A percentile compares a stretch with the other conserved stretches of the same genome.
phyloP scores from a whole-genome alignment of 2,113 vertebrate genomes.

The Sarotherodon lohbergeri region DNA sequence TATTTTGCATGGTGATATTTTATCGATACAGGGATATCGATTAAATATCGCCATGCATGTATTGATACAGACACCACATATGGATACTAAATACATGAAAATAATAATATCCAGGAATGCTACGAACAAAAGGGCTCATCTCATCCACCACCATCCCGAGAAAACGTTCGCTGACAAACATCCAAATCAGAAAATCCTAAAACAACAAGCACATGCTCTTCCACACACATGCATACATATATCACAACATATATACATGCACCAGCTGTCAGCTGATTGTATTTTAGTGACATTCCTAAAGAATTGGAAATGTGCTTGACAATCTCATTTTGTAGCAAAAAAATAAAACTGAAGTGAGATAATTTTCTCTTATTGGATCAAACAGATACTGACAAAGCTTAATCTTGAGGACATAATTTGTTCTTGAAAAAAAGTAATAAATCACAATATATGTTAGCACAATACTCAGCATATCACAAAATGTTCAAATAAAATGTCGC shows the following conservation, averaged over 20 bases:
- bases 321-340: neutral
- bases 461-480: neutral
- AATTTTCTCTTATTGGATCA: neutral
- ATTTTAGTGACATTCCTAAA: neutral
- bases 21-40: neutral
- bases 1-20: neutral
- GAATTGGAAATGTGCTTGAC: neutral
- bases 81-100: neutral
- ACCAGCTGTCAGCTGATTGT: neutral
- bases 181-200: neutral
- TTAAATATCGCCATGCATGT: accelerated
- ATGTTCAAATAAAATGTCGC: no score
- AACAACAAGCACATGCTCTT: accelerated
- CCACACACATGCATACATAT: neutral
- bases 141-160: neutral
- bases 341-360: neutral
- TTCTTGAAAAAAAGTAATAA: accelerated
- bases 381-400: neutral
- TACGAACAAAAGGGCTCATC: neutral
- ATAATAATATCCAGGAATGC: neutral
- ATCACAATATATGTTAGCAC: neutral
- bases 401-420: neutral
- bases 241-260: accelerated
- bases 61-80: neutral
- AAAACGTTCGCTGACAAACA: neutral